Base-by-base conservation (phyloP, 2,888 invertebrate genomes). In the Scelioninae gen. 2 region DNA sequence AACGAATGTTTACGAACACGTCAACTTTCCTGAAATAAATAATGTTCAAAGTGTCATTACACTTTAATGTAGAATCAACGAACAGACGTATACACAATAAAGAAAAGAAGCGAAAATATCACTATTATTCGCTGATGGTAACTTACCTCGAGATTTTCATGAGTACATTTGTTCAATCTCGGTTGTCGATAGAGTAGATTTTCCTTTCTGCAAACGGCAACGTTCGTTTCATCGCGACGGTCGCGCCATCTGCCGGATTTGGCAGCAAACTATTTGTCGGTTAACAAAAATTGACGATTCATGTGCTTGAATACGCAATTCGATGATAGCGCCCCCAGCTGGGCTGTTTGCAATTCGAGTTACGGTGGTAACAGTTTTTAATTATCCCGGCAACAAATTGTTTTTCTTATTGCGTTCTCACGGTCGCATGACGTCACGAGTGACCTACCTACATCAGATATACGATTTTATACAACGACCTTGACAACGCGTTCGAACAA, bases 361-460 rank as follows among this genome's bases (percentile, higher is more conserved):
- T 9, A 11, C 31, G 7, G 11, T 2, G 18, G 4, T 16, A 50
- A 16, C 33, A 5, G 2, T 41, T 48, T 61, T 28, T 13, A 43
- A 33, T 52, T 43, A 43, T 41, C 48, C 19, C 15, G 43, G 19
- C 63, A 35, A 22, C 7, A 28, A 22, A 22, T 13, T 28, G 43
- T 45, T 53, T 64, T 64, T 46, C 28, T 45, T 39, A 10, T 22
- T 16, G 35, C 28, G 33, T 19, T 13, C 53, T 57, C 63, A 67
- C 6, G 65, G 61, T 19, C 57, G 13, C 22, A 1, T 74, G 76
- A 76, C 78, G 78, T 79, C 78, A 76, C 57, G 45, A 70, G 39
- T 68, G 76, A 77, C 73, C 77, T 73, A 72, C 73, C 77, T 72
- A 58, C 73, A 74, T 76, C 68, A 71, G 63, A 53, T 61, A 46